Base-by-base conservation (phyloP, 1,140 invertebrate genomes). In the Odontomachus brunneus region DNA sequence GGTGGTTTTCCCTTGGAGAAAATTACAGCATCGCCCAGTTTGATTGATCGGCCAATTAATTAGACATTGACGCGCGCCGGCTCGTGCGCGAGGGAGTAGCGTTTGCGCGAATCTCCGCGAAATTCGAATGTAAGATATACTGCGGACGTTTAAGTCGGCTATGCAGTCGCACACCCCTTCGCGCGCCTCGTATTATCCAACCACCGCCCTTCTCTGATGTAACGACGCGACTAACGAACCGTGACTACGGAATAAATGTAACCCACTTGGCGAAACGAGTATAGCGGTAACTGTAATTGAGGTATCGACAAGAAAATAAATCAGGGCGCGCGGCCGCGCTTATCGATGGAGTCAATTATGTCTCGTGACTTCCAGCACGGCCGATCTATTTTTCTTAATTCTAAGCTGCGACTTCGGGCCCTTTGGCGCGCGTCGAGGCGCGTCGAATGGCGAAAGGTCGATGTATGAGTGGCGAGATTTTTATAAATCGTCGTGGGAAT, bases 281-380 rank as follows among this genome's bases (percentile, higher is more conserved):
- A 82, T 82, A 65, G 72, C 60, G 81, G 81, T 82, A 82, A 78
- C 81, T 82, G 57, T 82, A 82, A 82, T 82, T 82, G 81, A 82
- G 72, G 48, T 76, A 82, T 75, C 73, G 81, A 48, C 81, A 76
- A 78, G 81, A 82, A 65, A 82, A 82, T 82, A 76, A 82, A 82
- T 82, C 81, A 75, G 76, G 55, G 67, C 60, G 24, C 60, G 63
- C 33, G 48, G 48, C 17, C 38, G 55, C 29, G 72, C n/a, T 75
- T 82, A 82, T 82, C 44, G 71, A 57, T 75, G 22, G 60, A 65
- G 48, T 15, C 81, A 55, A 76, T 55, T 76, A 75, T 63, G 75
- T 17, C 44, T 24, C 65, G 33, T 78, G 51, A 69, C 75, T 48
- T 59, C 19, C 33, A 24, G 57, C 26, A 17, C 57, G 33, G 55